Evolutionary conservation across 1,140 invertebrate species (phyloP).

Genomic region (Nasonia vitripennis): DNA sequence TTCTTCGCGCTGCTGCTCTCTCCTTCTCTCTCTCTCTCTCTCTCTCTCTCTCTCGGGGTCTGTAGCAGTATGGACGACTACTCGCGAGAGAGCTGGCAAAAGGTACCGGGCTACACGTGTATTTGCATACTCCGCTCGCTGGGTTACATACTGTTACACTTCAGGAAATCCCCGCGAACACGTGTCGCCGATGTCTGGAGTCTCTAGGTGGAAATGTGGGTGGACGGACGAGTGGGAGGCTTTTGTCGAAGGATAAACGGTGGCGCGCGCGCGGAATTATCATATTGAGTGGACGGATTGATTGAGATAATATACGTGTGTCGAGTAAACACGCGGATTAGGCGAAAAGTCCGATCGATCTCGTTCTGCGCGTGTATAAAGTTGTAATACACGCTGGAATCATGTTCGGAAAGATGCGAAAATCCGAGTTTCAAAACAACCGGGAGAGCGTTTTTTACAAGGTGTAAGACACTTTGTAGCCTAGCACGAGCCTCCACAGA

Average conservation of each 20-base stretch:
- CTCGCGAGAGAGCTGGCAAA: no score
- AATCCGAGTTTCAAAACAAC: neutral
- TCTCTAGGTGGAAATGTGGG: conserved; percentile 7
- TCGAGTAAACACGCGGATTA: neutral
- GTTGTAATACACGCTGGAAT: neutral
- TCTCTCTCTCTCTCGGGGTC: neutral
- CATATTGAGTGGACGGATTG: neutral
- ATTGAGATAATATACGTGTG: neutral
- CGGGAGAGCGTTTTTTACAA: neutral
- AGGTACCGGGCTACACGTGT: conserved; percentile 29
- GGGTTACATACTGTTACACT: neutral
- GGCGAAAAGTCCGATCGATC: neutral
- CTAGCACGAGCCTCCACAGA: neutral
- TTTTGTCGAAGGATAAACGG: neutral
- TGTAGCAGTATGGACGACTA: no score
- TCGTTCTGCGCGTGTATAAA: neutral
- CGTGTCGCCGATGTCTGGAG: neutral
- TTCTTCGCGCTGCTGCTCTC: conserved; percentile 67
- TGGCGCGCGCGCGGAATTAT: neutral
- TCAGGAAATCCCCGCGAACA: conserved; percentile 25
- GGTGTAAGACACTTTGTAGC: neutral
- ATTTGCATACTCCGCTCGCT: conserved; percentile 26
- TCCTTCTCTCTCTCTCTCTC: neutral
- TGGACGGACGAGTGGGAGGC: neutral
- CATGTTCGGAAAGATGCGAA: neutral